Evolutionary conservation across 2,797 vertebrate species (phyloP).

Genomic region (Microtus californicus): DNA sequence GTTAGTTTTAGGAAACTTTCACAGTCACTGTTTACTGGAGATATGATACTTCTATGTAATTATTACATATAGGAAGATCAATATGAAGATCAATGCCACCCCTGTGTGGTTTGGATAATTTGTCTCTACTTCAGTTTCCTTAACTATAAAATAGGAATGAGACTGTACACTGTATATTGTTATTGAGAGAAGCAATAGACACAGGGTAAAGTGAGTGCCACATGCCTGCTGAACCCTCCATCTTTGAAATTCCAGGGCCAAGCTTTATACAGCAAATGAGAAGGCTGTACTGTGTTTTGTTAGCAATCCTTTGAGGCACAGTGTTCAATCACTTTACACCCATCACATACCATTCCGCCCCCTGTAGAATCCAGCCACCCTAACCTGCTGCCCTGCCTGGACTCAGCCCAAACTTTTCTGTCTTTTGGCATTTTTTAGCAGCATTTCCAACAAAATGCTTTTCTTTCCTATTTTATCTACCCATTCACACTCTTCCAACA

Average conservation of each 20-base stretch:
- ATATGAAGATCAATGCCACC: background rate
- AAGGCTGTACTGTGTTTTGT: background rate
- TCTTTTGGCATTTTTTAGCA: background rate
- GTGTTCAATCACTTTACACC: background rate
- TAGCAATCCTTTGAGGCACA: background rate
- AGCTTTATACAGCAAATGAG: background rate
- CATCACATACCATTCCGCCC: background rate
- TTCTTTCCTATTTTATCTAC: background rate
- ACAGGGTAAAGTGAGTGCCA: background rate
- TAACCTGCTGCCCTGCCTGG: background rate
- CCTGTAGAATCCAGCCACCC: background rate
- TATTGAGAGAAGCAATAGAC: background rate
- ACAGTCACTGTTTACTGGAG: background rate
- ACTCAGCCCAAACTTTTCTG: background rate
- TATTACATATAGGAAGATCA: background rate
- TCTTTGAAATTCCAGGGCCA: background rate
- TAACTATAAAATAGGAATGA: background rate
- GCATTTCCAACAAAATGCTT: background rate
- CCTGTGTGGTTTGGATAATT: background rate
- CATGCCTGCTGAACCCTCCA: background rate
- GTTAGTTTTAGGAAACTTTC: background rate
- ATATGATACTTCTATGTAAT: background rate
- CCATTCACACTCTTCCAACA: background rate
- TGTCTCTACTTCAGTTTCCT: slow-evolving; percentile 11
- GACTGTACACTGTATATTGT: background rate